Percentiles rank a stretch among this genome's conserved stretches.
Evolutionary conservation across 1,140 invertebrate genomes (phyloP).

Genomic region (Drosophila hydei): DNA sequence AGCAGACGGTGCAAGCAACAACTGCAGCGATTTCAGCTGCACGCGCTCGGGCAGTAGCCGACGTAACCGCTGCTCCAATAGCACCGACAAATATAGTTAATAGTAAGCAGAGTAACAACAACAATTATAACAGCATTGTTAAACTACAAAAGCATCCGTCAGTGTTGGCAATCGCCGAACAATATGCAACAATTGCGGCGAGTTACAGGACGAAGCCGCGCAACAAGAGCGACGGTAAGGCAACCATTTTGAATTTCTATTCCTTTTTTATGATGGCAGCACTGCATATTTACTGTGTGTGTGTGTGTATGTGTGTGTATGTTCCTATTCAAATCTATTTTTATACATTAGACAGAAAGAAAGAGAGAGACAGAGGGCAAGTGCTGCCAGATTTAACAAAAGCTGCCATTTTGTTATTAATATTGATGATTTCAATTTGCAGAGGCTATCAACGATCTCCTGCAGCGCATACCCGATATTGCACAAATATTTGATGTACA

Average conservation of each 20-base stretch:
- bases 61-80: no score
- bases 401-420: constrained; percentile 9
- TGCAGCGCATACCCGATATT: constrained; percentile 86
- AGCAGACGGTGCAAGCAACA: constrained; percentile 8
- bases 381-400: constrained; percentile 13
- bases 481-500: constrained; percentile 88
- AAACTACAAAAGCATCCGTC: constrained; percentile 21
- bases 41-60: neutral
- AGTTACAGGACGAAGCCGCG: constrained; percentile 42
- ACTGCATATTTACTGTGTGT: constrained; percentile 4
- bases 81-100: no score
- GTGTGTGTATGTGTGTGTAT: constrained; percentile 14
- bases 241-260: constrained; percentile 38
- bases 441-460: constrained; percentile 85
- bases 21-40: constrained; percentile 12
- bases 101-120: constrained; percentile 7
- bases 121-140: neutral
- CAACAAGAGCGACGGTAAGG: constrained; percentile 56
- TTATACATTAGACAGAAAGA: constrained; percentile 14
- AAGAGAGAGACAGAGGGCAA: neutral
- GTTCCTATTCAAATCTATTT: constrained; percentile 44
- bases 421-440: constrained; percentile 24
- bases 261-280: constrained; percentile 18
- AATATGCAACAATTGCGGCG: constrained; percentile 5
- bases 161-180: constrained; percentile 12